Conservation (phyloP, 2,888 invertebrate genomes). For the Drosophila peninsularis region DNA sequence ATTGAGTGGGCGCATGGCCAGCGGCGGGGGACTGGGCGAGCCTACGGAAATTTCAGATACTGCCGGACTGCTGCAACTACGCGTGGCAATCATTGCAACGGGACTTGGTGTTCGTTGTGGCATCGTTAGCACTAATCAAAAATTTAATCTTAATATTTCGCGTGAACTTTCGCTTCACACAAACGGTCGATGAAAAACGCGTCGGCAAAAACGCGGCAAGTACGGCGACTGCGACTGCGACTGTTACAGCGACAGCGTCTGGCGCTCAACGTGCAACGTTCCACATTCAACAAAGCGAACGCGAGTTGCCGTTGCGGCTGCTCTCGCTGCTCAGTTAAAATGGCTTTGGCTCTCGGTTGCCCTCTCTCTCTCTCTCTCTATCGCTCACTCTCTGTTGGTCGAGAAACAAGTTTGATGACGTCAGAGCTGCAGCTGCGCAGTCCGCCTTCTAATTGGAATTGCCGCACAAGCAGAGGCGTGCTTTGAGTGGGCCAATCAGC, state of each 20-base stretch:
- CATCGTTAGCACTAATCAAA: conserved; percentile 58
- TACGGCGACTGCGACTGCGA: conserved; percentile 42
- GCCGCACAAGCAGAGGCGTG: conserved; percentile 54
- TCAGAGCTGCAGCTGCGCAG: conserved; percentile 68
- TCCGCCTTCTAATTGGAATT: conserved; percentile 56
- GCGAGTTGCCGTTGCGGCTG: conserved; percentile 29
- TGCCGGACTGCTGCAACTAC: conserved; percentile 80
- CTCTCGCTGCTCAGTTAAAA: conserved; percentile 17
- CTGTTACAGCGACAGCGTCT: conserved; percentile 36
- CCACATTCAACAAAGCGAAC: conserved; percentile 70
- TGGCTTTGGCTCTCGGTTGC: conserved; percentile 13
- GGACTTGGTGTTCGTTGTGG: conserved; percentile 82
- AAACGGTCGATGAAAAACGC: conserved; percentile 63
- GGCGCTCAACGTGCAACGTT: conserved; percentile 47
- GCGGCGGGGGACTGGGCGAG: conserved; percentile 84
- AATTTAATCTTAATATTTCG: conserved; percentile 1
- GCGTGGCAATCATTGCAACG: conserved; percentile 46
- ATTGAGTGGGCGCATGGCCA: conserved; percentile 87
- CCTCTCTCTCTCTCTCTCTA: not conserved
- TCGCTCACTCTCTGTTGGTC: conserved; percentile 6
- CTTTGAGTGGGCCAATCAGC: conserved; percentile 61
- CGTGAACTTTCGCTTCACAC: conserved; percentile 4
- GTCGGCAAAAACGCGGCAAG: conserved; percentile 77
- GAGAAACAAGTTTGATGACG: conserved; percentile 75
- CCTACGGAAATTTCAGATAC: conserved; percentile 85